phyloP scores from a whole-genome alignment of 2,797 vertebrate species.

The Rhinatrema bivittatum region DNA sequence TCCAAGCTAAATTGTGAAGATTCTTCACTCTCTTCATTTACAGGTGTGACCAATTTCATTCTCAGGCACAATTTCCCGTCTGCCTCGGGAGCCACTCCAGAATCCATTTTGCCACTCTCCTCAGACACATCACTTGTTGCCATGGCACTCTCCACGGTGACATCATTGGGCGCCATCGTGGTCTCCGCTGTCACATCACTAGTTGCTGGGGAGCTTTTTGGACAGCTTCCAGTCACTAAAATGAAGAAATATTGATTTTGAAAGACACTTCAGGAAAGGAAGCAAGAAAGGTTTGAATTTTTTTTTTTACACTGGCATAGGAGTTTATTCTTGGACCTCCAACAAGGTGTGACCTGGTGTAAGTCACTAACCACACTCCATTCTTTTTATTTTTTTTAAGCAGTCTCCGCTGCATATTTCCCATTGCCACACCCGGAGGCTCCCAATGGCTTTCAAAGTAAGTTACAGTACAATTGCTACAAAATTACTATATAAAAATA shows the following conservation, averaged over 20 bases:
- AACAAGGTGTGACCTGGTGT: too few relatives aligned
- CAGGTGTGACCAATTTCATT: conserved; percentile 84
- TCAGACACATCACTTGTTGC: conserved; percentile 59
- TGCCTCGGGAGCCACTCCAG: conserved; percentile 20
- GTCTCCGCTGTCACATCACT: conserved; percentile 44
- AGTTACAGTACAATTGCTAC: too few relatives aligned
- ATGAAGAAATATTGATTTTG: conserved; percentile 15
- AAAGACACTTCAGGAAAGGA: too few relatives aligned
- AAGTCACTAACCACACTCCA: too few relatives aligned
- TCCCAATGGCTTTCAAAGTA: too few relatives aligned
- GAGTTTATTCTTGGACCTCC: too few relatives aligned
- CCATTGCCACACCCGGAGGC: too few relatives aligned
- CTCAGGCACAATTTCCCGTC: conserved; percentile 79
- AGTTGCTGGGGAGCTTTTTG: conserved; percentile 54
- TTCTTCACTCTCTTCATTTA: conserved; percentile 72
- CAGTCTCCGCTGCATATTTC: too few relatives aligned
- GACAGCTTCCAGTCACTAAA: conserved; percentile 60
- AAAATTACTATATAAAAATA: too few relatives aligned
- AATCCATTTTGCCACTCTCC: conserved; percentile 47
- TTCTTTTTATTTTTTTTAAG: too few relatives aligned
- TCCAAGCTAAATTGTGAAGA: conserved; percentile 83
- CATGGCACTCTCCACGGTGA: conserved; percentile 64
- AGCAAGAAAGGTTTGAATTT: too few relatives aligned
- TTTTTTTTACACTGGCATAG: too few relatives aligned
- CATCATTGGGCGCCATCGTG: conserved; percentile 42